Base-by-base conservation (phyloP, 2,888 invertebrate species). In the Lasioglossum figueresi region DNA sequence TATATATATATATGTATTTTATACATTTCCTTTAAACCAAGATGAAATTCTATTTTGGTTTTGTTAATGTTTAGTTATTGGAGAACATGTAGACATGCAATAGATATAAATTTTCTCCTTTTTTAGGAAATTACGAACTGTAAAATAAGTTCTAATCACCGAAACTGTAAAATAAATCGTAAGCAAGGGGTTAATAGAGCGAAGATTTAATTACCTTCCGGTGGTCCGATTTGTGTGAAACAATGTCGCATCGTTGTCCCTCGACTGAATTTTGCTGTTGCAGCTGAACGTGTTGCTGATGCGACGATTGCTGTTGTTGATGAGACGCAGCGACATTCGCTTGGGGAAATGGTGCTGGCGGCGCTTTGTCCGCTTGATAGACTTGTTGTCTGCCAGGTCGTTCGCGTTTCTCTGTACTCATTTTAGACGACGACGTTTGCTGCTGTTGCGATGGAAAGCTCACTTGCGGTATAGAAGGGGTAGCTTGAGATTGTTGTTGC, bases 271-370 rank as follows among this genome's bases (percentile, higher is more conserved):
- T 94, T 76, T 93, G 93, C 27, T 93, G 93, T 27, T 94, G 93
- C 52, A 93, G 84, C 10, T 93, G 91, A 23, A 91, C 80, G 63
- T 94, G 93, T 37, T 93, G 94, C 40, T 91, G 90, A 80, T 93
- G 93, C 4, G 91, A 89, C 16, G 91, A 86, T 31, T 91, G 91
- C 78, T 92, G 93, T 31, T 92, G 92, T 72, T 93, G 92, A 82
- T 93, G 93, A n/a, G 93, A 91, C 31, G 93, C 82, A 23, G 92
- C 88, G 68, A 93, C 90, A 81, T 93, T 94, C 34, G 94, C 87
- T 85, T 93, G 94, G n/a, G 95, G 93, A 80, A 95, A 94, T 45
- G 95, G 94, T 37, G 94, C 94, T 31, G 95, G 95, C 72, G 94
- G 94, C 52, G 93, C 92, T 86, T 94, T 94, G 79, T 94, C 94